These are phyloP conservation scores for Bergia puertoricense DNA, from an alignment of 92 coral and sea anemone genomes.

Conservation along the genomic window DNA sequence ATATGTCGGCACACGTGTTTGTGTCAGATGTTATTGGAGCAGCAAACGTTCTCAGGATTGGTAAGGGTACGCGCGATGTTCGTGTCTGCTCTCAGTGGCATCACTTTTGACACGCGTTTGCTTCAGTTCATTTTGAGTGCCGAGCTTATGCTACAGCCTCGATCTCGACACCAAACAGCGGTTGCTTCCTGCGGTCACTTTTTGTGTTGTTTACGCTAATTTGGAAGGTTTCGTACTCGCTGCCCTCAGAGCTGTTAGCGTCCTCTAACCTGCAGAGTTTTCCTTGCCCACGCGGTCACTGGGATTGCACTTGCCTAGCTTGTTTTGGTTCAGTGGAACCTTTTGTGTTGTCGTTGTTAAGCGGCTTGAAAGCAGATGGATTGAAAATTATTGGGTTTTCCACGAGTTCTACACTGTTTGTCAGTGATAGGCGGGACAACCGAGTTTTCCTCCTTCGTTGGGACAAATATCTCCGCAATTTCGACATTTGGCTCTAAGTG, in stretches of 20 bases:
- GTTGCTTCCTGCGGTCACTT: neutral
- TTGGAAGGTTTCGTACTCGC: constrained; percentile 1
- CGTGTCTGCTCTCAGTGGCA: neutral
- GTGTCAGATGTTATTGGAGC: constrained; percentile 5
- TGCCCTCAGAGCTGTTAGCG: constrained; percentile 22
- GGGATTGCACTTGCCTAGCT: neutral
- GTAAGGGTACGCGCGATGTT: neutral
- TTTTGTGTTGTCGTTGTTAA: neutral
- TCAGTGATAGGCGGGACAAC: constrained; percentile 19
- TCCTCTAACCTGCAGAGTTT: neutral
- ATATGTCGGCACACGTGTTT: neutral
- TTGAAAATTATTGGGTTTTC: neutral
- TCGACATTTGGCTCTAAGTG: constrained; percentile 12
- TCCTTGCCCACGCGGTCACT: neutral
- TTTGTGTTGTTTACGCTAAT: neutral
- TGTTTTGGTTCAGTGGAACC: neutral
- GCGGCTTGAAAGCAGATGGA: constrained; percentile 4
- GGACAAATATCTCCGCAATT: constrained; percentile 37
- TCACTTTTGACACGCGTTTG: neutral
- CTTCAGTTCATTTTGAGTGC: neutral
- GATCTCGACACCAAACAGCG: neutral
- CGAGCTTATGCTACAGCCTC: neutral
- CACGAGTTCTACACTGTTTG: constrained; percentile 2
- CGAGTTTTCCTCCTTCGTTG: constrained; percentile 31
- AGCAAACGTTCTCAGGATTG: constrained; percentile 14